Evolutionary conservation across 2,113 vertebrate genomes (phyloP), one percentile per base, ranked within the genome.

Genomic region (Myotis davidii): DNA sequence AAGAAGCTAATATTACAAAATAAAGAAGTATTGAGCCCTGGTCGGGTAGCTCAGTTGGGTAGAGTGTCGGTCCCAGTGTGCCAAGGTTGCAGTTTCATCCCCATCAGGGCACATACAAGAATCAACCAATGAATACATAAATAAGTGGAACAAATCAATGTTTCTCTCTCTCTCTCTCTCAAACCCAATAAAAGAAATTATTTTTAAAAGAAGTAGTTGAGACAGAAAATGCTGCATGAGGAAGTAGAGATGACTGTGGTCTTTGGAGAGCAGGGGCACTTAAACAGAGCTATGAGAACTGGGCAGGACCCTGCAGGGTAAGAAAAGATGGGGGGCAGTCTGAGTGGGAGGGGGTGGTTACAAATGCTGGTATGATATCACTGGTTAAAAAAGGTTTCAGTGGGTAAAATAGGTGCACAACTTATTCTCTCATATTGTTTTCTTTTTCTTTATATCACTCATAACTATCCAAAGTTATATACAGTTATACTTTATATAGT

Each of bases 391-490:
- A 77, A 77, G 10, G 48, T n/a, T 39, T 29, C 67, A 37, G 39
- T 5, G 32, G 16, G n/a, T 48, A 18, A 82, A 85, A 32, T 0
- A 64, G 52, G 37, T 45, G 86, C 42, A 79, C 42, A 48, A 61
- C 93, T 81, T 81, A 52, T 50, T 54, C 27, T 85, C 39, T 76
- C 48, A 76, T 20, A 61, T 9, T 52, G 45, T 29, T 59, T 70
- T 78, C 70, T 56, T 86, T 91, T 77, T 37, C 70, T 74, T 84
- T 50, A 10, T n/a, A 73, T 56, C 18, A 74, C 4, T 48, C 76
- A 34, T 34, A 72, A 64, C 17, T 37, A 77, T 9, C 11, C 14
- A 6, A 54, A 94, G 61, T 50, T 37, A 64, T 18, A 9, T 7
- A 72, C 1, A 37, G 21, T 32, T 69, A 83, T 45, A 61, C 29